Conservation (phyloP, 2,888 invertebrate genomes). For the Yponomeuta plumbellus region DNA sequence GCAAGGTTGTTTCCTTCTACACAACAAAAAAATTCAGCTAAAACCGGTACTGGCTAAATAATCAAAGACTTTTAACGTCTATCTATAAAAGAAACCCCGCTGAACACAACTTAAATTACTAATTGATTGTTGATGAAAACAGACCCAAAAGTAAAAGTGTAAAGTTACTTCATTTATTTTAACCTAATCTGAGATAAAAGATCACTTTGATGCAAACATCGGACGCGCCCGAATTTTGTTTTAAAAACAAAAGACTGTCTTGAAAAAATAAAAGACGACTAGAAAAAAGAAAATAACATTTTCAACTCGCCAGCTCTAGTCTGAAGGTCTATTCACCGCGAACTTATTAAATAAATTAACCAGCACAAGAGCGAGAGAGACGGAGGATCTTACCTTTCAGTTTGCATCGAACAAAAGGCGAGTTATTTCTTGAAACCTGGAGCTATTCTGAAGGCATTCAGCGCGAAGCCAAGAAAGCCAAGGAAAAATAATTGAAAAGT, state of each 20-base stretch:
- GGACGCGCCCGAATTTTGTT: background rate
- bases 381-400: constrained; percentile 27
- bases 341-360: constrained; percentile 75
- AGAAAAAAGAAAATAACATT: background rate
- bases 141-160: background rate
- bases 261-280: constrained; percentile 21
- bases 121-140: constrained; percentile 9
- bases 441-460: constrained; percentile 59
- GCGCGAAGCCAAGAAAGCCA: constrained; percentile 60
- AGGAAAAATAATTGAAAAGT: constrained; percentile 74
- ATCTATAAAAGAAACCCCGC: constrained; percentile 3
- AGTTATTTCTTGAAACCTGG: constrained; percentile 65
- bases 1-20: too few relatives aligned
- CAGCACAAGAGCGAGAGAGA: constrained; percentile 66
- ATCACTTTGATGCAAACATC: background rate
- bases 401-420: constrained; percentile 51
- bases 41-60: background rate
- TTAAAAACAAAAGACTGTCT: background rate
- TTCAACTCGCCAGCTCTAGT: constrained; percentile 37
- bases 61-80: background rate
- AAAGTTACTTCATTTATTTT: background rate
- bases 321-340: constrained; percentile 59
- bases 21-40: background rate
- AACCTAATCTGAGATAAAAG: background rate
- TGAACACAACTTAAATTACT: constrained; percentile 9